Evolutionary conservation across 2,797 vertebrate species (phyloP).

Genomic region (Spondyliosoma cantharus): DNA sequence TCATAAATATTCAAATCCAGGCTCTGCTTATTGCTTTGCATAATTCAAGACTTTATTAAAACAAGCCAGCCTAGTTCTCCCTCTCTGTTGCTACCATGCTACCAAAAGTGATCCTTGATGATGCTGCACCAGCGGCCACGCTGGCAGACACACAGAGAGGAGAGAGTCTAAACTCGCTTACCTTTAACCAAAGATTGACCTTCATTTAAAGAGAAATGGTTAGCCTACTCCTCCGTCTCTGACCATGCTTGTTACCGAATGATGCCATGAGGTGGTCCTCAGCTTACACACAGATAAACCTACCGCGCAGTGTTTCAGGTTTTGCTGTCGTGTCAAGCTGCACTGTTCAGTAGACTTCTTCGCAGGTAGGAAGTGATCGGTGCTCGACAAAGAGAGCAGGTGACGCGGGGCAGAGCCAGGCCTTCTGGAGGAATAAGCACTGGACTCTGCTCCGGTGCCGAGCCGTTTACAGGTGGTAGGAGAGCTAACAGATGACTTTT

Average conservation of each 20-base stretch:
- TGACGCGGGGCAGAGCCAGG: too few relatives aligned
- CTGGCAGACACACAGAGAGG: background rate
- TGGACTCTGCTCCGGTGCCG: too few relatives aligned
- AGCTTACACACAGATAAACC: background rate
- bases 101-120: constrained; percentile 45
- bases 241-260: background rate
- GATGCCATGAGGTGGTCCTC: background rate
- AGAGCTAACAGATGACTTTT: too few relatives aligned
- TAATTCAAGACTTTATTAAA: constrained; percentile 79
- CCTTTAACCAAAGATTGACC: background rate
- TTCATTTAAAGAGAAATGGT: background rate
- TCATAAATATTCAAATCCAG: constrained; percentile 76
- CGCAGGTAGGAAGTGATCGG: too few relatives aligned
- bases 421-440: too few relatives aligned
- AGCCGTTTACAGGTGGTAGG: too few relatives aligned
- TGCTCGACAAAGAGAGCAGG: too few relatives aligned
- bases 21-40: constrained; percentile 71
- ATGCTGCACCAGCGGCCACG: constrained; percentile 33
- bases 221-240: background rate
- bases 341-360: too few relatives aligned
- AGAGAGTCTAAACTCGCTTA: background rate
- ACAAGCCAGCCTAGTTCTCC: constrained; percentile 49
- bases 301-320: background rate
- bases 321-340: background rate
- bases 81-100: constrained; percentile 22